Base-by-base conservation (phyloP, 2,888 invertebrate species). In the Drosophila meridionalis region DNA sequence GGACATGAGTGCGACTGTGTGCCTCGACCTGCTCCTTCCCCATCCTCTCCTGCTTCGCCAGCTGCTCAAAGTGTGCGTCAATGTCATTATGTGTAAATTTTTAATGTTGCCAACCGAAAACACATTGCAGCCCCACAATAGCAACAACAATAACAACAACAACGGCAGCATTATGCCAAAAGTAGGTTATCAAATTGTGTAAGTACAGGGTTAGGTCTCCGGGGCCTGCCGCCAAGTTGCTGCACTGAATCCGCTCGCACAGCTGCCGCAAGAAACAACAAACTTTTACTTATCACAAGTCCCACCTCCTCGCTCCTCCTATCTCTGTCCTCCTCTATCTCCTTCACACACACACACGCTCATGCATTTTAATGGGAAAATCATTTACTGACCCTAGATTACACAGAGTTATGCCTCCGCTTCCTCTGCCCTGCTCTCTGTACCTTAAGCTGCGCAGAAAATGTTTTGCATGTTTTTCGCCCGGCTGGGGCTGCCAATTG, bases 141-240 rank as follows among this genome's bases (percentile, higher is more conserved):
- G n/a, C 72, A 38, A 34, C 70, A 59, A 42, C 28, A 58, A 14
- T 11, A 60, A 26, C 45, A 50, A 45, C 52, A 60, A 26, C 72
- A 57, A 30, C 26, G n/a, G 34, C 26, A 26, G 40, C 36, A 63
- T 48, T 47, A 30, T 47, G 12, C 56, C 65, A 67, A 90, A 87
- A 79, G 90, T 87, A 89, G 87, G 87, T 84, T 87, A 90, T 90
- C 86, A 90, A 90, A 79, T 89, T 86, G 87, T 82, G 62, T 89
- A 62, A 67, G 69, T 42, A 64, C 63, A 70, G 76, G 73, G 82
- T 68, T 73, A 65, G 58, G 53, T 61, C 63, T 50, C 47, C 14
- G 53, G 68, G 63, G 59, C 38, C 32, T 63, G 61, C 74, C 30
- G 42, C 50, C 73, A 74, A 76, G 80, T 87, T 87, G 82, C 64